Evolutionary conservation across 2,888 invertebrate species (phyloP).

Genomic region (Drosophila nr. fundita): DNA sequence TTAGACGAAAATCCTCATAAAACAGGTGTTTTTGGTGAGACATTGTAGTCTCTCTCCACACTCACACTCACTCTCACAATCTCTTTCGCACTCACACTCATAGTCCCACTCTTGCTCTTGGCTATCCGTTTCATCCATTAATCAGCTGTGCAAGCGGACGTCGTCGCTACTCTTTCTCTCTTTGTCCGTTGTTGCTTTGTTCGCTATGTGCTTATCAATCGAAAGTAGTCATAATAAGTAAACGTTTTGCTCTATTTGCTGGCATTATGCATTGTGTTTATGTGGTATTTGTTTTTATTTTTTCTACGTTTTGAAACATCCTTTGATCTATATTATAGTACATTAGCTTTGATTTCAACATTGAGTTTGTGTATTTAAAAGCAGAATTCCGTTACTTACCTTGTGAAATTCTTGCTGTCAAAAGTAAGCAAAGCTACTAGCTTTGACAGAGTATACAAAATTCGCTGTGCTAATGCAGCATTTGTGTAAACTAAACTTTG

Average conservation of each 20-base stretch:
- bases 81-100: background rate
- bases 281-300: background rate
- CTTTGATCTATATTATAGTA: background rate
- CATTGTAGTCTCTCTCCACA: background rate
- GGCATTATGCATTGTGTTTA: slow-evolving; percentile 8
- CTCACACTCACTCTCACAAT: background rate
- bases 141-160: slow-evolving; percentile 51
- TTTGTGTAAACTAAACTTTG: slow-evolving; percentile 17
- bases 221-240: slow-evolving; percentile 25
- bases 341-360: background rate
- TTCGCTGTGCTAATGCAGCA: slow-evolving; percentile 6
- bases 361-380: background rate
- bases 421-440: background rate
- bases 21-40: slow-evolving; percentile 41
- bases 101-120: background rate
- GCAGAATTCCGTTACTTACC: background rate
- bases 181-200: slow-evolving; percentile 23
- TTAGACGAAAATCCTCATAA: slow-evolving; percentile 14
- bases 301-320: background rate
- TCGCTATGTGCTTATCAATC: slow-evolving; percentile 63
- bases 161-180: slow-evolving; percentile 11
- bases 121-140: slow-evolving; percentile 26
- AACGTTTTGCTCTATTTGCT: slow-evolving; percentile 47
- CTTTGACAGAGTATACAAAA: slow-evolving; percentile 1
- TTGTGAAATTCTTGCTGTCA: background rate